A percentile compares a stretch with the other conserved stretches of the same genome.
Evolutionary conservation across 2,888 invertebrate species (phyloP).

Genomic region (Cheiracanthium punctorium): DNA sequence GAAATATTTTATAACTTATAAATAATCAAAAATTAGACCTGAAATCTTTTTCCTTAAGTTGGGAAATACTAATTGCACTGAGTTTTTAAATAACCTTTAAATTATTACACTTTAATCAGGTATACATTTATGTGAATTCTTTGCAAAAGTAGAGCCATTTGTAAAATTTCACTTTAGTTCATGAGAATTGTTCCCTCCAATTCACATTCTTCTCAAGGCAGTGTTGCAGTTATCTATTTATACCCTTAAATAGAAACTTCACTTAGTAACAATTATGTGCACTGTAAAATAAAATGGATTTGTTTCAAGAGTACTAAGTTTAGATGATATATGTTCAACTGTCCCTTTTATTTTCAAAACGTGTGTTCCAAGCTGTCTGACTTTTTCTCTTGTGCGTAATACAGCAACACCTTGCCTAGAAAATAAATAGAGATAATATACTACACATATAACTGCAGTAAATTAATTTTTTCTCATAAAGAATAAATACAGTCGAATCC

Average conservation of each 20-base stretch:
- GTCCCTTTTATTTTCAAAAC: constrained; percentile 74
- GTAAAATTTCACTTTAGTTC: neutral
- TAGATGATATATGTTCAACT: constrained; percentile 22
- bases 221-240: neutral
- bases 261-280: constrained; percentile 56
- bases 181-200: neutral
- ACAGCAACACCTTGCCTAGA: constrained; percentile 74
- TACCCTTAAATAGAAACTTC: neutral
- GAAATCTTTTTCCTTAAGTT: neutral
- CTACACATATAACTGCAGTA: no score
- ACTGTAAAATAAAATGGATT: constrained; percentile 60
- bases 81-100: neutral
- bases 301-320: neutral
- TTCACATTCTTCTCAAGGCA: constrained; percentile 6
- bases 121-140: no score
- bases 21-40: no score
- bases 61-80: neutral
- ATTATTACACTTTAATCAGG: no score
- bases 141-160: no score
- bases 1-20: neutral
- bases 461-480: no score
- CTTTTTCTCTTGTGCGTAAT: constrained; percentile 74
- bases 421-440: no score
- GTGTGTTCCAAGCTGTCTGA: constrained; percentile 73
- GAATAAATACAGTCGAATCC: no score